Percentiles rank a stretch among this genome's conserved stretches.
Conservation (phyloP, 2,888 invertebrate genomes). For the Nymphalis urticae region DNA sequence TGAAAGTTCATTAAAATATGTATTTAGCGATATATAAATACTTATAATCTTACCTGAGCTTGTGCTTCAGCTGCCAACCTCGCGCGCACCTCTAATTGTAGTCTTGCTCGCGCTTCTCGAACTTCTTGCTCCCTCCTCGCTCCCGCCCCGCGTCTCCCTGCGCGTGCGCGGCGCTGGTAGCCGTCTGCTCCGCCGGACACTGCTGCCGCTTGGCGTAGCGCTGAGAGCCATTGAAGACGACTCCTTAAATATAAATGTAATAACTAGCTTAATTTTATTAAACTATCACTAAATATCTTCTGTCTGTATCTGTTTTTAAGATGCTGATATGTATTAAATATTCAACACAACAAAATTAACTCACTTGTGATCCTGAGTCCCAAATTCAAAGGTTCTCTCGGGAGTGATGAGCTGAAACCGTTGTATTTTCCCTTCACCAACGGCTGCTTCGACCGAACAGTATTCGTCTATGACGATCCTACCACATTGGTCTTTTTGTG, state of each 20-base stretch:
- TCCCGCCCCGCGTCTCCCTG: constrained; percentile 78
- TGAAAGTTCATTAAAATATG: background rate
- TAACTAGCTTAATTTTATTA: background rate
- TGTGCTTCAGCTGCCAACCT: constrained; percentile 81
- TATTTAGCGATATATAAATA: too few species aligned
- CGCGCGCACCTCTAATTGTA: constrained; percentile 85
- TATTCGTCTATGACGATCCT: constrained; percentile 84
- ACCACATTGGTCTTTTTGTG: constrained; percentile 86
- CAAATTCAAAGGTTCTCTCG: constrained; percentile 87
- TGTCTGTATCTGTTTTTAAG: background rate
- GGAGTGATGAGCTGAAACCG: constrained; percentile 86
- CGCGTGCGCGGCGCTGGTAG: constrained; percentile 84
- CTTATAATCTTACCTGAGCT: constrained; percentile 63
- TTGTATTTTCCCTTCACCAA: constrained; percentile 80
- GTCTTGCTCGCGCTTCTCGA: constrained; percentile 82
- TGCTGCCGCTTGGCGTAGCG: constrained; percentile 86
- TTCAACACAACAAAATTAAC: constrained; percentile 29
- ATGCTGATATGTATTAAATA: background rate
- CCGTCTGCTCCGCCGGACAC: constrained; percentile 86
- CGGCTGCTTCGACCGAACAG: constrained; percentile 84
- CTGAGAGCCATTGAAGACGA: constrained; percentile 89
- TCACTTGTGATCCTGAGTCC: constrained; percentile 87
- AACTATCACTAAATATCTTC: background rate
- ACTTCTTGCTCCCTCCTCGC: constrained; percentile 80
- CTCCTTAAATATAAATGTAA: constrained; percentile 65